phyloP scores from a whole-genome alignment of 2,888 invertebrate species.

The Tetragnatha montana region DNA sequence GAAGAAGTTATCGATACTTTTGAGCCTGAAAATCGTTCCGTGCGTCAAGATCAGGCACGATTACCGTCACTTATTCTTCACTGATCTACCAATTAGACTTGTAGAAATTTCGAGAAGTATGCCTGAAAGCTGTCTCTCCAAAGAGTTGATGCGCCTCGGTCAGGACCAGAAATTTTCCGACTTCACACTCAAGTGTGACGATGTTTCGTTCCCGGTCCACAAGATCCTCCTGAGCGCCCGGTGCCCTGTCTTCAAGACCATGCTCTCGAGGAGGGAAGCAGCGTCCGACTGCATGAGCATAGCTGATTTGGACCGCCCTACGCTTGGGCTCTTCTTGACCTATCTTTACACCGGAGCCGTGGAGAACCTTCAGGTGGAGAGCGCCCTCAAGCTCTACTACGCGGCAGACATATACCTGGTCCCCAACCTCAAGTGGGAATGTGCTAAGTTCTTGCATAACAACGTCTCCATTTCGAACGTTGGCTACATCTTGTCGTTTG shows the following conservation, averaged over 20 bases:
- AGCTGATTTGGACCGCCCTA: neutral
- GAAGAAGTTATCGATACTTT: too few species aligned
- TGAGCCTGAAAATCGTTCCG: too few species aligned
- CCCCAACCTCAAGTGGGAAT: slow-evolving; percentile 4
- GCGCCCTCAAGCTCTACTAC: neutral
- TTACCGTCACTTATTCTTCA: too few species aligned
- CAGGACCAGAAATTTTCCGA: too few species aligned
- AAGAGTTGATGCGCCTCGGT: too few species aligned
- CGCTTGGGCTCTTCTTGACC: neutral
- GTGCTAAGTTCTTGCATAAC: neutral
- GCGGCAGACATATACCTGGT: slow-evolving; percentile 33
- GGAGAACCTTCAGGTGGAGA: neutral
- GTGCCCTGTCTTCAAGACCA: neutral
- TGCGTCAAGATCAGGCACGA: too few species aligned
- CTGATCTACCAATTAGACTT: too few species aligned
- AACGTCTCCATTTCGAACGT: neutral
- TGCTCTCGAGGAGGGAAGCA: neutral
- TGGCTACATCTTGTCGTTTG: neutral
- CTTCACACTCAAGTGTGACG: too few species aligned
- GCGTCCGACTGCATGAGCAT: neutral
- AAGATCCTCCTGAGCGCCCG: neutral
- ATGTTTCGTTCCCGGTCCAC: neutral
- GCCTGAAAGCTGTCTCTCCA: too few species aligned
- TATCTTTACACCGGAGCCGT: slow-evolving; percentile 11
- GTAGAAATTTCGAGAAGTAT: too few species aligned